Percentiles rank a stretch among this genome's conserved stretches.
Evolutionary conservation across 2,797 vertebrate species (phyloP).

Genomic region (Clarias platycephalus): DNA sequence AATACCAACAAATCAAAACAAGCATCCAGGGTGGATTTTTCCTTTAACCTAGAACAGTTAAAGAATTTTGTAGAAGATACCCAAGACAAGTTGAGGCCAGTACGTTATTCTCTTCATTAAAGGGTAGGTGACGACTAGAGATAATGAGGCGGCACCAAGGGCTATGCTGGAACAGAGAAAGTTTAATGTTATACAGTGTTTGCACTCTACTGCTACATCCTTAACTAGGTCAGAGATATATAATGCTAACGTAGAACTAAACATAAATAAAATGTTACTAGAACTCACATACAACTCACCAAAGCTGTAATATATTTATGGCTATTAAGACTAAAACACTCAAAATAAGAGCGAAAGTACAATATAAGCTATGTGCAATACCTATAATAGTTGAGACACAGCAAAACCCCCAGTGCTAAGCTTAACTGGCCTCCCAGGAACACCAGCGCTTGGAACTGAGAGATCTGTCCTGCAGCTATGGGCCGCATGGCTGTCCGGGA

Average conservation of each 20-base stretch:
- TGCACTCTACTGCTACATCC: not conserved
- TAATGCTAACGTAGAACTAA: not conserved
- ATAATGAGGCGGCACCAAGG: slow-evolving; percentile 87
- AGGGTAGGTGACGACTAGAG: slow-evolving; percentile 87
- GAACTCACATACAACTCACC: not conserved
- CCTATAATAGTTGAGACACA: slow-evolving; percentile 96
- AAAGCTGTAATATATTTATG: no score
- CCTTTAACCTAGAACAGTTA: not conserved
- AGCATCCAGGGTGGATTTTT: not conserved
- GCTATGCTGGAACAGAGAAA: slow-evolving; percentile 75
- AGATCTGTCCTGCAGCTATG: slow-evolving; percentile 87
- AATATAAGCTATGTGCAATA: slow-evolving; percentile 51
- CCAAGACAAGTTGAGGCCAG: slow-evolving; percentile 92
- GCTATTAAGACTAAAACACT: not conserved
- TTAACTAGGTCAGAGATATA: not conserved
- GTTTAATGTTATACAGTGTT: not conserved
- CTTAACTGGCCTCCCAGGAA: slow-evolving; percentile 92
- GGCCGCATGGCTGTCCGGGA: slow-evolving; percentile 86
- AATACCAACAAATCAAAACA: not conserved
- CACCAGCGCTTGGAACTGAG: slow-evolving; percentile 80
- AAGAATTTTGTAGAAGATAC: slow-evolving; percentile 65
- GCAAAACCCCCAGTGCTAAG: slow-evolving; percentile 84
- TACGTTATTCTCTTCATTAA: slow-evolving; percentile 97
- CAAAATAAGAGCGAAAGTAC: not conserved
- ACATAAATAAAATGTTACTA: not conserved